Evolutionary conservation across 2,888 invertebrate genomes (phyloP), one percentile per base, ranked within the genome.

Genomic region (Leptopilina drosophilae): DNA sequence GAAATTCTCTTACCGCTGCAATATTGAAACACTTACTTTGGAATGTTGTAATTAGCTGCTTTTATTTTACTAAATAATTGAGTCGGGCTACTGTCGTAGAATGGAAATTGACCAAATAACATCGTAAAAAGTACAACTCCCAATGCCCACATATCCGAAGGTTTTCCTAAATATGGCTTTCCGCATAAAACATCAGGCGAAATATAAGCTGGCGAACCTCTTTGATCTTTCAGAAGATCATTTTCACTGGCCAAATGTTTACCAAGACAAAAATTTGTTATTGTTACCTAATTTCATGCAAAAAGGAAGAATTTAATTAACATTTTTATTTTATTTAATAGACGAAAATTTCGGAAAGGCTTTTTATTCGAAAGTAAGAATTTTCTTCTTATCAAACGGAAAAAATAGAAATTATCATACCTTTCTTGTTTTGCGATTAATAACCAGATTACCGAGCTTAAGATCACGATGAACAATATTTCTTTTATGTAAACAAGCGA

Each of bases 121-220:
- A 96, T 96, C 0, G 96, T 96, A 89, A 95, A 96, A 0, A 96
- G 91, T 0, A 96, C 95, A 20, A 96, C 96, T 0, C 96, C 96
- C 3, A 96, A 89, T 0, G 96, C 96, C 96, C 96, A 96, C 95
- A 96, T 96, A 89, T 96, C 96, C 0, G 96, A 95, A 0, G 96
- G 96, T 89, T 96, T 96, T 86, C 96, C 96, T 33, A 94, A 92
- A 90, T 96, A 96, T 0, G 96, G 96, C 88, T 95, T 95, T 85
- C 96, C 95, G 92, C 94, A 94, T 5, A 96, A 92, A 7, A 96
- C 96, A 90, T 96, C 96, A 0, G 96, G 96, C 1, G 96, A 96
- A 85, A 96, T 96, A 90, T 96, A 96, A 0, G 96, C 96, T 1
- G 96, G 96, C 0, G 96, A 96, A 1, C 96, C 96, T 89, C 96